Evolutionary conservation across 2,113 vertebrate genomes (phyloP).

Genomic region (Bettongia penicillata): DNA sequence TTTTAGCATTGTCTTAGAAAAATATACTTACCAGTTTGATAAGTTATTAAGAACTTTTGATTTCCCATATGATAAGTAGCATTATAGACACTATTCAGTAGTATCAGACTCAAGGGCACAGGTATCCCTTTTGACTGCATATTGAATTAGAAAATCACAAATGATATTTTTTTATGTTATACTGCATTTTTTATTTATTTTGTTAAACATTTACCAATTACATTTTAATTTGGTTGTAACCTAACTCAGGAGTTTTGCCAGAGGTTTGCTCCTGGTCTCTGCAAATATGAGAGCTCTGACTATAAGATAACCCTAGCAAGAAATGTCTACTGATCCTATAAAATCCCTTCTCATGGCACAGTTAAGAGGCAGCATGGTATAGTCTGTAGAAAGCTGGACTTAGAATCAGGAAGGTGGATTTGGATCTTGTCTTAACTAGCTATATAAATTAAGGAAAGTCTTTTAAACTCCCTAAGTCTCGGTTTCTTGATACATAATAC

Average conservation of each 20-base stretch:
- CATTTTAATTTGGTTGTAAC: background rate
- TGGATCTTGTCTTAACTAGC: background rate
- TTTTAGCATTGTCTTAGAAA: background rate
- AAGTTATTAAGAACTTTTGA: background rate
- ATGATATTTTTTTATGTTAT: background rate
- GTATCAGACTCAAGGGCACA: background rate
- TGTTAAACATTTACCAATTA: background rate
- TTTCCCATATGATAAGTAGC: background rate
- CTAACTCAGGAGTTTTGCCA: background rate
- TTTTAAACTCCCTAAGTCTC: too few species aligned
- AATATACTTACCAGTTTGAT: background rate
- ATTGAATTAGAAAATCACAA: background rate
- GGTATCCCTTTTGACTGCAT: background rate
- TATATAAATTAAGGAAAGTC: background rate
- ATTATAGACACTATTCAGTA: background rate
- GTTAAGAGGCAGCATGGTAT: background rate
- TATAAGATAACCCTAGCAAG: background rate
- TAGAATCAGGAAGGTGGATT: background rate
- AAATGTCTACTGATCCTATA: background rate
- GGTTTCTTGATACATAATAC: too few species aligned
- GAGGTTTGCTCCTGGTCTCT: background rate
- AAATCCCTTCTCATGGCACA: too few species aligned
- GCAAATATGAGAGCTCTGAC: background rate
- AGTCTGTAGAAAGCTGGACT: background rate
- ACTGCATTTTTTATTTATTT: background rate